phyloP scores from a whole-genome alignment of 2,888 invertebrate genomes.

The Eilema caniola region DNA sequence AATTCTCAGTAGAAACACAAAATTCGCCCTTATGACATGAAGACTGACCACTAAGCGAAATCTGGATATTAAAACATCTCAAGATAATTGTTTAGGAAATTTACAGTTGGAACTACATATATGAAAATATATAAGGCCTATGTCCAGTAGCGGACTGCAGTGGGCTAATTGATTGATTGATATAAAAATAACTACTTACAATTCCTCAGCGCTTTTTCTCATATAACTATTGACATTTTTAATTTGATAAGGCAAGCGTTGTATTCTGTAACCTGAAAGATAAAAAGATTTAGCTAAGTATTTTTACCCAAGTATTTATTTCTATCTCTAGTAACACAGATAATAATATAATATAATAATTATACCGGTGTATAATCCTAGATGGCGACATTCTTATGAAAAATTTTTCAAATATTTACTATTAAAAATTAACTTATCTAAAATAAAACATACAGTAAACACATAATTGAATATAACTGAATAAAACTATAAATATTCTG shows the following conservation, averaged over 20 bases:
- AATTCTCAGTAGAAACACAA: not conserved
- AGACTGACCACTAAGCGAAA: not conserved
- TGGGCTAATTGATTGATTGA: too few relatives aligned
- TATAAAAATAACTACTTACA: conserved; percentile 57
- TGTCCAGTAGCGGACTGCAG: too few relatives aligned
- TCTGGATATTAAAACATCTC: not conserved
- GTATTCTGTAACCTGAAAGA: conserved; percentile 46
- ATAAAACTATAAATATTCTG: too few relatives aligned
- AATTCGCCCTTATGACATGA: not conserved
- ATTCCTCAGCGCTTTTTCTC: conserved; percentile 60
- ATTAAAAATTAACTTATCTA: too few relatives aligned
- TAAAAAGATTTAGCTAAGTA: conserved; percentile 39
- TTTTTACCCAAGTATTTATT: not conserved
- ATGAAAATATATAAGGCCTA: too few relatives aligned
- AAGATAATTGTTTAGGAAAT: not conserved
- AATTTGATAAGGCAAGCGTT: conserved; percentile 62
- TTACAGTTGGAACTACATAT: not conserved
- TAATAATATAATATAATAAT: too few relatives aligned
- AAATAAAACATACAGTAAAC: too few relatives aligned
- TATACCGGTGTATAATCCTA: too few relatives aligned
- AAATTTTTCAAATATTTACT: too few relatives aligned
- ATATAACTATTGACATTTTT: conserved; percentile 57
- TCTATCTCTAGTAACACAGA: not conserved
- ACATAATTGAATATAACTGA: too few relatives aligned
- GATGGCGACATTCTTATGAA: too few relatives aligned